Evolutionary conservation across 2,113 vertebrate species (phyloP), one percentile per base, ranked within the genome.

Genomic region (Machaerirhynchus nigripectus): DNA sequence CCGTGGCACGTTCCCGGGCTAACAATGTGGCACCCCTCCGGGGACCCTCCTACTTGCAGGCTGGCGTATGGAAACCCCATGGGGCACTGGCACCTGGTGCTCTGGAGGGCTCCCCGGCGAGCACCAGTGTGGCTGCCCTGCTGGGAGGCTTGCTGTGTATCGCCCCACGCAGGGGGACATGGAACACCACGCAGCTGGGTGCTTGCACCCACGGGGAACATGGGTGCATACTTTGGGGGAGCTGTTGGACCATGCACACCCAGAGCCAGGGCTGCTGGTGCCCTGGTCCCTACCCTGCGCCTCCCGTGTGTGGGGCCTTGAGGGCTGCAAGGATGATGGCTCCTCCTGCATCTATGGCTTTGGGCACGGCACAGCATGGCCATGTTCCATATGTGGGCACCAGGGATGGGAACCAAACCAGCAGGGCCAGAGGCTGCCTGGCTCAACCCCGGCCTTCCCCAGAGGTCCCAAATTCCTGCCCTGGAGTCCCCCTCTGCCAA

Each of bases 291-390:
- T 59, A 56, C 33, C 68, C 73, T 37, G 50, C 0, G 0, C 42
- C 30, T 74, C 63, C 53, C 49, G 9, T 1, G 2, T 24, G 30
- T 75, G 47, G 53, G 47, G 30, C 61, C 44, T 55, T 21, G 17
- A 65, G n/a, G 56, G 37, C 37, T 63, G 69, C 31, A n/a, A 80
- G 81, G 60, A 52, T 26, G 47, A 70, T 90, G 90, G 88, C 59
- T 93, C 76, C 47, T 90, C 64, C 93, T 78, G 80, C 91, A 60
- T 56, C 76, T 95, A 94, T 96, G 96, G 94, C 95, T 96, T 96
- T 92, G 90, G 80, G 86, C 91, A 61, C 0, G 11, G 46, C 8
- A 1, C 3, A 8, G 44, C 81, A 42, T 10, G 61, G 77, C 86
- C 28, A 1, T 21, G 30, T 63, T 71, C 49, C 2, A 1, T 40